Base-by-base conservation (phyloP, 2,113 vertebrate species). In the Rhabdornis inornatus region DNA sequence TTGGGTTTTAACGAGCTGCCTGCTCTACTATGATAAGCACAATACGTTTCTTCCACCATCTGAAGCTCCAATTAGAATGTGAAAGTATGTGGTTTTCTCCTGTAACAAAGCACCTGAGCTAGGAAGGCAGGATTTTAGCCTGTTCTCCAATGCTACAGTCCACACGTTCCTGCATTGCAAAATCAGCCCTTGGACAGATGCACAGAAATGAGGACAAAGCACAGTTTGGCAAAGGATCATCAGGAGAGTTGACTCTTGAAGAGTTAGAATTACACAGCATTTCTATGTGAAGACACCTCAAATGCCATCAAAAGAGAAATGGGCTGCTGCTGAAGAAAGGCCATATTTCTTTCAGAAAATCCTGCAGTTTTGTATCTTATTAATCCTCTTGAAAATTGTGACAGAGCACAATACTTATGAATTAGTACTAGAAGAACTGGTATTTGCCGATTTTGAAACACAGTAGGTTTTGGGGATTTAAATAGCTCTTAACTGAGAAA, bases 161-260 rank as follows among this genome's bases (percentile, higher is more conserved):
- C 78, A 50, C 35, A 6, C 0, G 2, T 22, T 40, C 30, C 35
- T 13, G 12, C 17, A 15, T 10, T 7, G n/a, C 1, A 2, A 52
- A 50, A 84, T 27, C 8, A 39, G 44, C 4, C 21, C 63, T 10
- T 25, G n/a, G 30, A 40, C 31, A 40, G 5, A 3, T 78, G 57
- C 65, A 63, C 52, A 55, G 42, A 47, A 50, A 33, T 6, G 11
- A 77, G 33, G 23, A 76, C 28, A 89, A 56, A 40, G 45, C 70
- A 42, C 33, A 47, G 19, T 3, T 35, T 49, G 33, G 53, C 21
- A 75, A 61, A 68, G 2, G 14, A 35, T 20, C 18, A 44, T 14
- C 60, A 52, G 23, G 42, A 47, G 33, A 93, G 40, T 3, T 0
- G 0, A 56, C 21, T 59, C 44, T 4, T 10, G 23, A 71, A 30